Base-by-base conservation (phyloP, 2,888 invertebrate species). In the Hermodice carunculata region DNA sequence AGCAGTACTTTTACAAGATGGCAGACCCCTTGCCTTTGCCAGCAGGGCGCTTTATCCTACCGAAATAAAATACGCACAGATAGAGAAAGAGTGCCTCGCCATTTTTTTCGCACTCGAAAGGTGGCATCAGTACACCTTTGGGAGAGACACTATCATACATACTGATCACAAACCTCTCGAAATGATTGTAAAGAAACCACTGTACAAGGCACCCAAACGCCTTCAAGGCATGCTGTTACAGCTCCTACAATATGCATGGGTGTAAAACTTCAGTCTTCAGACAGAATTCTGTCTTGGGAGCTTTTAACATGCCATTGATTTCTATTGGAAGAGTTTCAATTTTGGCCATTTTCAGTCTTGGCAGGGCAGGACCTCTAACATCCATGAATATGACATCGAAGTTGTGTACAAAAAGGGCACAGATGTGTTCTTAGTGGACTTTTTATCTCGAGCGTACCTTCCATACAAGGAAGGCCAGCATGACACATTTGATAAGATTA, bases 321-420 rank as follows among this genome's bases (percentile, higher is more conserved):
- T n/a, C n/a, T n/a, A n/a, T n/a, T n/a, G n/a, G n/a, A n/a, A n/a
- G n/a, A n/a, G n/a, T n/a, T n/a, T n/a, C n/a, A n/a, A n/a, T n/a
- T n/a, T n/a, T n/a, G n/a, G n/a, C n/a, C n/a, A n/a, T n/a, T n/a
- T n/a, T n/a, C n/a, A n/a, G n/a, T n/a, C n/a, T n/a, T n/a, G n/a
- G 14, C 75, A 76, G 59, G 43, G 68, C n/a, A 74, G 76, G 71
- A 26, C 74, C 11, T 53, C 76, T n/a, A 57, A 64, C n/a, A 29
- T 70, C 4, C 75, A 73, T 43, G 51, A 49, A 43, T 74, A 66
- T 60, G 66, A 75, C 29, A 53, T 64, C 22, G 32, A 48, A 8
- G 64, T 69, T 17, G n/a, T 19, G 29, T 66, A 73, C 48, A 64
- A 48, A 31, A 58, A 57, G 32, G 73, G 74, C 1, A 65, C 49